Evolutionary conservation across 2,797 vertebrate genomes (phyloP).

Genomic region (Anguilla obscura): DNA sequence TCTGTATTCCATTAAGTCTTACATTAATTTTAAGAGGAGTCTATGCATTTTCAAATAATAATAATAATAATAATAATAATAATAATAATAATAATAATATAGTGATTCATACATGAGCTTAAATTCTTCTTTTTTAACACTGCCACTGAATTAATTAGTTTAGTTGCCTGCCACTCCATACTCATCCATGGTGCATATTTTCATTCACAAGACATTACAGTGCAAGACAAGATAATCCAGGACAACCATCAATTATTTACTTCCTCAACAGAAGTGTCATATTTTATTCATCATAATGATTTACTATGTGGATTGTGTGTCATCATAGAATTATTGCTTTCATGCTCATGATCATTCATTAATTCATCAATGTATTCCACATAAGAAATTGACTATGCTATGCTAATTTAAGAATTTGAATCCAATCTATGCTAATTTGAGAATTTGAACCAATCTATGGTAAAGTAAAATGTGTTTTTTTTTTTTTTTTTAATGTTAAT

Average conservation of each 20-base stretch:
- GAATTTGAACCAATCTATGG: neutral
- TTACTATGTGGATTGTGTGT: conserved; percentile 84
- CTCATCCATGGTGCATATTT: conserved; percentile 83
- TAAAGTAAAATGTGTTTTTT: neutral
- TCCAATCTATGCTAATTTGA: neutral
- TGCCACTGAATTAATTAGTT: conserved; percentile 64
- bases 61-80: neutral
- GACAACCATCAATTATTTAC: conserved; percentile 84
- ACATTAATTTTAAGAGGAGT: neutral
- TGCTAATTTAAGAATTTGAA: conserved; percentile 84
- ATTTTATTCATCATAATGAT: conserved; percentile 90
- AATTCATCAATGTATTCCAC: conserved; percentile 95
- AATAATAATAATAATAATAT: neutral
- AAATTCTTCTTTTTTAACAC: neutral
- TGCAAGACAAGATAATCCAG: conserved; percentile 77
- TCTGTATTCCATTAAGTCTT: neutral
- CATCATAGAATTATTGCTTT: conserved; percentile 97
- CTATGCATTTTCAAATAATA: neutral
- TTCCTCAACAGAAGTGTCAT: conserved; percentile 80
- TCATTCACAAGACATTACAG: conserved; percentile 83
- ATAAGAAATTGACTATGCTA: conserved; percentile 92
- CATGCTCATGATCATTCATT: conserved; percentile 98
- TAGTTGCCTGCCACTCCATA: conserved; percentile 80
- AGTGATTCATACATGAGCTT: neutral
- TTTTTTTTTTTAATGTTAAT: no score